phyloP scores from a whole-genome alignment of 2,888 invertebrate species.

The Conchocele bisecta region DNA sequence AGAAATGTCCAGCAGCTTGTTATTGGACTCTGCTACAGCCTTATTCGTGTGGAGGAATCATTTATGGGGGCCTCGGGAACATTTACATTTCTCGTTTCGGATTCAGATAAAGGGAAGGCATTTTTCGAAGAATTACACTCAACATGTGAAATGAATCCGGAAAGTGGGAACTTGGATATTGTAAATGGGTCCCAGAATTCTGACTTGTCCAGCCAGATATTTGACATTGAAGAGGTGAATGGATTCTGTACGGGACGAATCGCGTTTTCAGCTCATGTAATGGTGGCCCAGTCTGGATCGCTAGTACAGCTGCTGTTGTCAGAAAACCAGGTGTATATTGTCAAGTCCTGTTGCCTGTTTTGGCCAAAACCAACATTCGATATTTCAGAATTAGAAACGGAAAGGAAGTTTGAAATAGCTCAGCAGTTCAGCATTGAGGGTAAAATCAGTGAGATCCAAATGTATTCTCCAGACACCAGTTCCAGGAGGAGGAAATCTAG shows the following conservation, averaged over 20 bases:
- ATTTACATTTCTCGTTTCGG: slow-evolving; percentile 73
- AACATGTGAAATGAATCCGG: slow-evolving; percentile 34
- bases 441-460: slow-evolving; percentile 73
- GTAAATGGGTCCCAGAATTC: slow-evolving; percentile 67
- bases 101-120: slow-evolving; percentile 67
- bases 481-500: background rate
- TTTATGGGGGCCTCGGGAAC: slow-evolving; percentile 78
- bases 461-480: slow-evolving; percentile 48
- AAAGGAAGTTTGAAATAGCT: slow-evolving; percentile 70
- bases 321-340: slow-evolving; percentile 74
- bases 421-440: slow-evolving; percentile 74
- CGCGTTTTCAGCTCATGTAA: slow-evolving; percentile 63
- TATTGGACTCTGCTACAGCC: slow-evolving; percentile 75
- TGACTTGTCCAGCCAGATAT: slow-evolving; percentile 68
- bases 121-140: slow-evolving; percentile 72
- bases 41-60: slow-evolving; percentile 78
- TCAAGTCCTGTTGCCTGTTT: slow-evolving; percentile 70
- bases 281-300: slow-evolving; percentile 50
- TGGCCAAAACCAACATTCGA: slow-evolving; percentile 79
- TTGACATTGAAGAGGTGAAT: slow-evolving; percentile 64
- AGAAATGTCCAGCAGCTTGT: slow-evolving; percentile 78
- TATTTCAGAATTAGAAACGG: slow-evolving; percentile 51
- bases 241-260: slow-evolving; percentile 70
- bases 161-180: slow-evolving; percentile 56
- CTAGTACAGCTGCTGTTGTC: slow-evolving; percentile 74